These are phyloP conservation scores for Lepisosteus oculatus DNA, from an alignment of 2,113 vertebrate species.

Conservation along the genomic window DNA sequence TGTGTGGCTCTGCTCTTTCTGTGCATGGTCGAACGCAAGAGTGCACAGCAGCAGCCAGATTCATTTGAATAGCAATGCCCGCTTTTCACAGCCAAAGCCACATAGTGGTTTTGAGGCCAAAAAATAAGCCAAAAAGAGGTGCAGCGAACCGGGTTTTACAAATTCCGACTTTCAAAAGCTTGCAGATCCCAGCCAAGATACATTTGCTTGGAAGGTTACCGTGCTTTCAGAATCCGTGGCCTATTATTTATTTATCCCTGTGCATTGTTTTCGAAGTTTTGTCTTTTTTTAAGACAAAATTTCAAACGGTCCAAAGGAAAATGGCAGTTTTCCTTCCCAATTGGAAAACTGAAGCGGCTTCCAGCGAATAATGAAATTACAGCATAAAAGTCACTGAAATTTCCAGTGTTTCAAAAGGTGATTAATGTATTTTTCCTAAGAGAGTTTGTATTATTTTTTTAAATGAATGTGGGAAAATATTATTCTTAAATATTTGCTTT, in stretches of 20 bases:
- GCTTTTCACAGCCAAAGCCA: constrained; percentile 49
- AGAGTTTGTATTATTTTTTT: no score
- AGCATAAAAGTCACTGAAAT: no score
- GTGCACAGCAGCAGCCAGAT: neutral
- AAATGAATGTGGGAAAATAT: no score
- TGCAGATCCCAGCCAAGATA: constrained; percentile 46
- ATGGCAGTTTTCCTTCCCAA: no score
- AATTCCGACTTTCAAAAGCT: constrained; percentile 50
- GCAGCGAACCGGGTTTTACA: constrained; percentile 40
- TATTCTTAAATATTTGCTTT: no score
- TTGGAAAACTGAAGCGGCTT: no score
- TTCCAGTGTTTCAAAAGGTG: no score
- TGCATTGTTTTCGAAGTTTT: neutral
- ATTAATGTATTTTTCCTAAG: no score
- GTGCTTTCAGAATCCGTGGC: neutral
- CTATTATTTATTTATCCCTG: no score
- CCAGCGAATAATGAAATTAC: no score
- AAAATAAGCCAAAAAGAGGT: constrained; percentile 39
- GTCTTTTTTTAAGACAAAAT: neutral
- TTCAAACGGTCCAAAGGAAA: neutral
- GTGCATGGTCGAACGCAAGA: neutral
- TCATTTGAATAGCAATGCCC: constrained; percentile 18
- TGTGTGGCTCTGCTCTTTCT: neutral
- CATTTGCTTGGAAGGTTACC: constrained; percentile 58
- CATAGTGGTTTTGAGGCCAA: constrained; percentile 39